These are phyloP conservation scores for Ptiloglossa arizonensis DNA, from an alignment of 1,140 invertebrate species.

Conservation along the genomic window DNA sequence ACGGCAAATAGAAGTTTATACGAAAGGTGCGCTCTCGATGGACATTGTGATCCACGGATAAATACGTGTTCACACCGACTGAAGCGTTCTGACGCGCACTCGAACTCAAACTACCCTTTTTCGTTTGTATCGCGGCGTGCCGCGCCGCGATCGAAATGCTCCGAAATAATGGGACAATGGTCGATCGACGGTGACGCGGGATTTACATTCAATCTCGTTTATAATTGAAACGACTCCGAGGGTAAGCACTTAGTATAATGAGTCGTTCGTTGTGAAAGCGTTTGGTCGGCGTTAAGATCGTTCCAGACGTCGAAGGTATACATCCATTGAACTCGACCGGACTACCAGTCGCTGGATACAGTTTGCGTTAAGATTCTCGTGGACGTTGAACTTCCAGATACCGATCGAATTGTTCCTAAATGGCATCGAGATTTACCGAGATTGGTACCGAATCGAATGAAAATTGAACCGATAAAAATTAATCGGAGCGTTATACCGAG, in stretches of 20 bases:
- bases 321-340: neutral
- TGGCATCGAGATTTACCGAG: too few species aligned
- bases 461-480: too few species aligned
- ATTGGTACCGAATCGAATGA: too few species aligned
- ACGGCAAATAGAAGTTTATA: constrained; percentile 75
- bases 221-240: neutral
- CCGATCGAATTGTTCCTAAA: too few species aligned
- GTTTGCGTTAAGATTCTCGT: neutral
- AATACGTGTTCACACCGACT: neutral
- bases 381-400: neutral
- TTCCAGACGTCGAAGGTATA: neutral
- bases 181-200: neutral
- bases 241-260: neutral
- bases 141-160: too few species aligned
- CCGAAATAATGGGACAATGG: too few species aligned
- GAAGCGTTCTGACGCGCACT: neutral
- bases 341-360: neutral
- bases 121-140: neutral
- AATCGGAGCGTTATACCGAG: too few species aligned
- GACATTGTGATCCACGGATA: constrained; percentile 35
- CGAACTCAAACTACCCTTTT: neutral
- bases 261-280: neutral
- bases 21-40: constrained; percentile 59
- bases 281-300: neutral
- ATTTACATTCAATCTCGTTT: constrained; percentile 1